phyloP scores from a whole-genome alignment of 2,888 invertebrate species.

The Diplolepis rosae region DNA sequence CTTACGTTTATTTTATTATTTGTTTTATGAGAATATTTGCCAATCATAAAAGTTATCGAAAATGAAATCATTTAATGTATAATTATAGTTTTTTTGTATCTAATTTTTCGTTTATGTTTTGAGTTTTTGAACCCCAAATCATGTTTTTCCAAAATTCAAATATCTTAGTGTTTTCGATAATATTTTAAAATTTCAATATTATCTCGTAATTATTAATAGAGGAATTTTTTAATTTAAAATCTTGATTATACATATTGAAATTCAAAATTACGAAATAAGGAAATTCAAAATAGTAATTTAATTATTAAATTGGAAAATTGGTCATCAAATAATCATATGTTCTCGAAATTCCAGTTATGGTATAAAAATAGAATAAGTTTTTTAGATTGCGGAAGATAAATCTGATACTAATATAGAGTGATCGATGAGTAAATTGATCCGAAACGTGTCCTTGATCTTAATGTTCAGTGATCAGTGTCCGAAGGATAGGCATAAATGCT shows the following conservation, averaged over 20 bases:
- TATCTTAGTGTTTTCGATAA: no score
- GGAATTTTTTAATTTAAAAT: no score
- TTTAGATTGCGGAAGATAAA: background rate
- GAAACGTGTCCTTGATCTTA: conserved; percentile 23
- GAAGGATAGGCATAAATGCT: conserved; percentile 7
- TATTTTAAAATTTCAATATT: background rate
- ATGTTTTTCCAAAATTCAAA: no score
- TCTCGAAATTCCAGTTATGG: no score
- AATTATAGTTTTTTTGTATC: background rate
- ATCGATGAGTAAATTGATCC: conserved; percentile 13
- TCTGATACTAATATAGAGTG: background rate
- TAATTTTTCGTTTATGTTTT: no score
- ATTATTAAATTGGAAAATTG: background rate
- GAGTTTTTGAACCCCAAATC: no score
- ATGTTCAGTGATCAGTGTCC: conserved; percentile 25
- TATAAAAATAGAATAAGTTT: background rate
- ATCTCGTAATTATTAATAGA: background rate
- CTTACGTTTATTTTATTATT: no score
- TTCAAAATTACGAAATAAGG: background rate
- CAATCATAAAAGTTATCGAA: no score
- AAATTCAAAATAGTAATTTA: background rate
- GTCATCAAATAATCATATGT: no score
- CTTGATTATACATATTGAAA: background rate
- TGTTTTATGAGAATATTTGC: no score
- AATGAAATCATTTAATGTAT: no score